Evolutionary conservation across 1,140 invertebrate species (phyloP).

Genomic region (Pentalonia nigronervosa): DNA sequence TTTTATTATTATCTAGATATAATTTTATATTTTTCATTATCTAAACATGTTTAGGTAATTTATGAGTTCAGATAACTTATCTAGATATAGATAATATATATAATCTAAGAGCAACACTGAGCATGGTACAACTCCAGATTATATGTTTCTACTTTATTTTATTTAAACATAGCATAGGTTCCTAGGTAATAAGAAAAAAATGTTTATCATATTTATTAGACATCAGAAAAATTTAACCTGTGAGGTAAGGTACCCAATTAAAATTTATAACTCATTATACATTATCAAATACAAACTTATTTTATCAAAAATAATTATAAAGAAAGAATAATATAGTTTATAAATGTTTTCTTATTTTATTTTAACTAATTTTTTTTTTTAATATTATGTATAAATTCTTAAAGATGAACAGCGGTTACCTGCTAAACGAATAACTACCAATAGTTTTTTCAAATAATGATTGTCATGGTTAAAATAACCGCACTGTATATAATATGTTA

Average conservation of each 20-base stretch:
- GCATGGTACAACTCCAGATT: background rate
- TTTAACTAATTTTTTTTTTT: background rate
- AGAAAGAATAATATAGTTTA: background rate
- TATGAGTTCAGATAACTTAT: background rate
- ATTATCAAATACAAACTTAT: background rate
- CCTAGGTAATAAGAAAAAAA: background rate
- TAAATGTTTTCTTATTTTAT: background rate
- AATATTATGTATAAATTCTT: background rate
- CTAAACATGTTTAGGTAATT: background rate
- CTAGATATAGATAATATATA: background rate
- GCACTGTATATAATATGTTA: background rate
- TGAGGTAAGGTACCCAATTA: background rate
- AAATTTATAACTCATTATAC: background rate
- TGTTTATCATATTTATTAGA: background rate
- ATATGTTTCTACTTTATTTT: background rate
- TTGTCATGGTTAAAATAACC: background rate
- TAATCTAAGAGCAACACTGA: background rate
- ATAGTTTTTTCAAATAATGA: background rate
- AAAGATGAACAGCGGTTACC: background rate
- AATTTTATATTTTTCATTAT: no score
- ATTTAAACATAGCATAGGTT: background rate
- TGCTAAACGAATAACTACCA: background rate
- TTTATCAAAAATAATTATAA: background rate
- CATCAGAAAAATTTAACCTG: background rate
- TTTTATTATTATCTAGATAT: no score